Conservation (phyloP, 2,888 invertebrate genomes). For the Hyles lineata region DNA sequence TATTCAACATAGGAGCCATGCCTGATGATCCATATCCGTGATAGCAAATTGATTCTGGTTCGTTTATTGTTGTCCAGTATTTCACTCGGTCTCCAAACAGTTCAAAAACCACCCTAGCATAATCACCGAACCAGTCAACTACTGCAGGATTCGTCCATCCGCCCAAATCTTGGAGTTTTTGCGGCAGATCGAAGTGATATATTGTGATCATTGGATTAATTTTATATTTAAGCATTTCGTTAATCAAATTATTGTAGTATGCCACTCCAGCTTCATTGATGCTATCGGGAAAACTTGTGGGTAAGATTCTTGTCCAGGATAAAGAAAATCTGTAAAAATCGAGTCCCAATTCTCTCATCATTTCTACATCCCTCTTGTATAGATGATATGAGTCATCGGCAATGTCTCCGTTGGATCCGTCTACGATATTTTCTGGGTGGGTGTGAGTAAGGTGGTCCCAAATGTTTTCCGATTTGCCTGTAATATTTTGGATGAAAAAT, state of each 20-base stretch:
- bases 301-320: not conserved
- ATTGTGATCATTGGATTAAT: not conserved
- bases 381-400: not conserved
- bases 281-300: not conserved
- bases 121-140: not conserved
- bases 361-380: not conserved
- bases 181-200: not conserved
- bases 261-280: not conserved
- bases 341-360: not conserved
- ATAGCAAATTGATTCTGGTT: constrained; percentile 52
- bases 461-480: not conserved
- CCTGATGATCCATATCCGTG: constrained; percentile 27
- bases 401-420: not conserved
- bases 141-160: not conserved
- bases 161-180: not conserved
- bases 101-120: not conserved
- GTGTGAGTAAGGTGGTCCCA: not conserved
- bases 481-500: no score
- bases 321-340: constrained; percentile 78
- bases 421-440: not conserved
- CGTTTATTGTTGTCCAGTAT: not conserved
- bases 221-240: not conserved
- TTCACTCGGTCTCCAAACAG: not conserved
- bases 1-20: not conserved
- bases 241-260: not conserved